These are phyloP conservation scores for Drosophila tani DNA, from an alignment of 1,140 invertebrate species.

Conservation along the genomic window DNA sequence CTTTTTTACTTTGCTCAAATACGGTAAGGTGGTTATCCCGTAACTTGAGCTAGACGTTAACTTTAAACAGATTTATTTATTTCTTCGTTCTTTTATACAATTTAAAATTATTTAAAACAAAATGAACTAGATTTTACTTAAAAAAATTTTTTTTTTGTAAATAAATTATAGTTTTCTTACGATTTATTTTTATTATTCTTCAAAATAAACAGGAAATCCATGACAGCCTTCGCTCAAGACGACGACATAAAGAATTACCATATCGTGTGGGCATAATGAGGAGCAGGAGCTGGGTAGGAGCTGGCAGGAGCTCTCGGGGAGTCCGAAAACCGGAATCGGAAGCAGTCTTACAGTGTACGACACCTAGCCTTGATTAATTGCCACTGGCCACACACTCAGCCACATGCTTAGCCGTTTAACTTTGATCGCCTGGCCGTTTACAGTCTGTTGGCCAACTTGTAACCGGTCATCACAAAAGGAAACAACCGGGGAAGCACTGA, in stretches of 20 bases:
- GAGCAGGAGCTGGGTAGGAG: neutral
- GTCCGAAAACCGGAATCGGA: constrained; percentile 45
- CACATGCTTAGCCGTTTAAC: constrained; percentile 46
- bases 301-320: neutral
- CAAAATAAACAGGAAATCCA: neutral
- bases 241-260: constrained; percentile 5
- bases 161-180: neutral
- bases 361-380: constrained; percentile 56
- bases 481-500: constrained; percentile 6
- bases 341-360: constrained; percentile 21
- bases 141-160: neutral
- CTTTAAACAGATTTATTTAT: neutral
- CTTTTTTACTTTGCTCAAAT: constrained; percentile 19
- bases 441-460: constrained; percentile 41
- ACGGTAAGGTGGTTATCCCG: constrained; percentile 25
- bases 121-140: neutral
- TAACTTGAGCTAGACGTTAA: constrained; percentile 7
- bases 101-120: neutral
- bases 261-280: constrained; percentile 28
- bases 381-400: constrained; percentile 34
- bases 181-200: neutral
- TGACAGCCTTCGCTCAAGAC: neutral
- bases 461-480: constrained; percentile 29
- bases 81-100: too few species aligned
- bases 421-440: constrained; percentile 42